Evolutionary conservation across 2,797 vertebrate species (phyloP).

Genomic region (Falco biarmicus): DNA sequence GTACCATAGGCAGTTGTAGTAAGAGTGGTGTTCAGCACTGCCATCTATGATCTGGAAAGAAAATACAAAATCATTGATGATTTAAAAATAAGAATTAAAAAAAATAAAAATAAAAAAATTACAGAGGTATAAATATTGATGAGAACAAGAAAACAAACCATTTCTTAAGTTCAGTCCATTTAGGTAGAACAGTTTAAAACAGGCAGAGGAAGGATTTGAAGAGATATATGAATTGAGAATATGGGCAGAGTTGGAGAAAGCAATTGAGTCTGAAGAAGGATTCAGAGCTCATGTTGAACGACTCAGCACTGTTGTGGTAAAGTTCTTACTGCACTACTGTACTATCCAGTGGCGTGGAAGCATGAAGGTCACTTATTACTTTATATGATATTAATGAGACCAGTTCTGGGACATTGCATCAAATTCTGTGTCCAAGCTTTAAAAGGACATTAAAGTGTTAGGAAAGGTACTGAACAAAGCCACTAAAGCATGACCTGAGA

Average conservation of each 20-base stretch:
- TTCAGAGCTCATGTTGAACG: neutral
- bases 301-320: neutral
- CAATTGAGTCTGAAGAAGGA: neutral
- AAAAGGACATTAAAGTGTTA: neutral
- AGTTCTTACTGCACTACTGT: neutral
- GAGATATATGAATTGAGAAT: neutral
- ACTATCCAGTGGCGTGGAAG: neutral
- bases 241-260: neutral
- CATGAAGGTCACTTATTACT: slow-evolving; percentile 17
- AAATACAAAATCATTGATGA: neutral
- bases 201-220: neutral
- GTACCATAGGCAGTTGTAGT: neutral
- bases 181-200: neutral
- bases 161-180: neutral
- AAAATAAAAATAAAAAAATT: neutral
- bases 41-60: neutral
- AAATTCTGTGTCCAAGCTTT: neutral
- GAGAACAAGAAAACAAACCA: neutral
- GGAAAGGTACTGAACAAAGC: neutral
- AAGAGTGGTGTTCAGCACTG: neutral
- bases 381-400: neutral
- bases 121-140: neutral
- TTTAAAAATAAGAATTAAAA: neutral
- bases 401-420: neutral
- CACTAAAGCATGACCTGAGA: neutral